Evolutionary conservation across 2,797 vertebrate species (phyloP).

Genomic region (Okamejei kenojei): DNA sequence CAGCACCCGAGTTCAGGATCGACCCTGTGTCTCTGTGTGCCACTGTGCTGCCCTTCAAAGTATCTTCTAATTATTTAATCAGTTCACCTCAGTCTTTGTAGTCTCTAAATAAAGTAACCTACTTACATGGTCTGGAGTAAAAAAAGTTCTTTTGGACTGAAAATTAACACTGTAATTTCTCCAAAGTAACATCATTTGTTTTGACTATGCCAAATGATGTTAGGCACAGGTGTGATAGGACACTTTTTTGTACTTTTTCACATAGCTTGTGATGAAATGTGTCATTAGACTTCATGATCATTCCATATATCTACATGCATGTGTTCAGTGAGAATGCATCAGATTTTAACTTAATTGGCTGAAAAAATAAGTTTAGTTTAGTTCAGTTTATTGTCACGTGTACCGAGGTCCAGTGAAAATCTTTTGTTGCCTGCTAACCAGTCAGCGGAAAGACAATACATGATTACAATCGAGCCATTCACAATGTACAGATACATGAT

Average conservation of each 20-base stretch:
- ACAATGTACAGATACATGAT: too few species aligned
- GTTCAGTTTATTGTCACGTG: too few species aligned
- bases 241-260: not conserved
- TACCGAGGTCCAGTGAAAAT: too few species aligned
- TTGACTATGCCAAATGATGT: not conserved
- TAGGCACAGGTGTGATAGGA: not conserved
- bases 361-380: too few species aligned
- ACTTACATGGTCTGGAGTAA: not conserved
- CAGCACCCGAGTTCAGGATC: too few species aligned
- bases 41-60: too few species aligned
- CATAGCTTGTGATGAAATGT: not conserved
- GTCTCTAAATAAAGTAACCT: not conserved
- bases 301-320: not conserved
- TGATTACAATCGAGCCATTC: too few species aligned
- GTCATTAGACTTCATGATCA: not conserved
- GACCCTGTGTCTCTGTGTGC: too few species aligned
- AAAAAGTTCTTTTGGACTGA: not conserved
- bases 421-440: too few species aligned
- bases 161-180: not conserved
- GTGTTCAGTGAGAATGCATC: not conserved
- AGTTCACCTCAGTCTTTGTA: not conserved
- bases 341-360: too few species aligned
- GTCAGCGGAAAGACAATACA: too few species aligned
- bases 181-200: not conserved
- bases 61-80: conserved; percentile 3